Conservation (phyloP, 53 echinoderm and acorn worm genomes). For the Hippasteria phrygiana region DNA sequence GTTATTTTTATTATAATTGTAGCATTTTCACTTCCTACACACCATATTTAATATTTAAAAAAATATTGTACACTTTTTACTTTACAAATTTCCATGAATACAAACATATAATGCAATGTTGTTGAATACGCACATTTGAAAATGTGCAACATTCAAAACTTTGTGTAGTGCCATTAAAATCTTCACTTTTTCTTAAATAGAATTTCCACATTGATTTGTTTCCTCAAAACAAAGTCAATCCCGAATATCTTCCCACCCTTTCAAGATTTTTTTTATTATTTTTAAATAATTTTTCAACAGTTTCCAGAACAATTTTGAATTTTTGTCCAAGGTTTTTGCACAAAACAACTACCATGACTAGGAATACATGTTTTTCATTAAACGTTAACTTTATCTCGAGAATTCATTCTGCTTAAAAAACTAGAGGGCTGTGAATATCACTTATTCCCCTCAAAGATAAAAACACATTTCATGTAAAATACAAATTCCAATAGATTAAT, state of each 20-base stretch:
- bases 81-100: conserved; percentile 42
- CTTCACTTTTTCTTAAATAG: neutral
- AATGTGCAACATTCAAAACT: conserved; percentile 5
- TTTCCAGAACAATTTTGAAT: no score
- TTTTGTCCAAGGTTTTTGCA: no score
- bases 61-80: conserved; percentile 57
- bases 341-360: no score
- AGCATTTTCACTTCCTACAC: neutral
- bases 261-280: neutral
- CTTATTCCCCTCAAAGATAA: no score
- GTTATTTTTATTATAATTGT: no score
- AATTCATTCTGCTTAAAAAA: no score
- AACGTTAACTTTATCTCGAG: no score
- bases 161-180: neutral
- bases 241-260: neutral
- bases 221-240: no score
- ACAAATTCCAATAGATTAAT: conserved; percentile 1
- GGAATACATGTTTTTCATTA: neutral
- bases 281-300: neutral
- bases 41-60: conserved; percentile 37
- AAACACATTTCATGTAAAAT: neutral
- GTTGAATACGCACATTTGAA: neutral
- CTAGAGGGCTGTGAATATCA: no score
- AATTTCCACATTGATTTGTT: neutral
- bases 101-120: conserved; percentile 9